Conservation (phyloP, 2,797 vertebrate species). For the Adelosebastes latens region DNA sequence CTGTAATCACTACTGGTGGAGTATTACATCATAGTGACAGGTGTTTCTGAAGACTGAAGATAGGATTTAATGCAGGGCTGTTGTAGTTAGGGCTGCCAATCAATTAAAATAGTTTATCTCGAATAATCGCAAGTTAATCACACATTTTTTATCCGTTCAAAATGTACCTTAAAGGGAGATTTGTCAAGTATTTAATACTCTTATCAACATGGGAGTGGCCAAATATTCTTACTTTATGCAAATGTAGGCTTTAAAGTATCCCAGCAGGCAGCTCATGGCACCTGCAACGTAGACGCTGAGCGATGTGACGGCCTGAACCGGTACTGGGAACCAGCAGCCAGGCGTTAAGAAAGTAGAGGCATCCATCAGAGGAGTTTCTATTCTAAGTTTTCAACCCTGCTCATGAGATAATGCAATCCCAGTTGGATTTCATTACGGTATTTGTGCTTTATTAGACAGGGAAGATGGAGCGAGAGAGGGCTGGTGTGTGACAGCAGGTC, state of each 20-base stretch:
- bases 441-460: slow-evolving; percentile 23
- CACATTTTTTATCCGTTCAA: too few relatives aligned
- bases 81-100: too few relatives aligned
- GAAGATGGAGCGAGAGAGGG: neutral
- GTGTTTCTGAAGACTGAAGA: neutral
- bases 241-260: neutral
- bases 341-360: neutral
- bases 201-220: too few relatives aligned
- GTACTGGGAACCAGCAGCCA: neutral
- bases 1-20: neutral
- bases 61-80: neutral
- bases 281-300: neutral
- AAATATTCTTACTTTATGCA: too few relatives aligned
- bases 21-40: neutral
- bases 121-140: too few relatives aligned
- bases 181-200: too few relatives aligned
- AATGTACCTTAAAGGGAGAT: too few relatives aligned
- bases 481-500: slow-evolving; percentile 24
- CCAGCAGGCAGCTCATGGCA: slow-evolving; percentile 2
- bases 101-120: too few relatives aligned
- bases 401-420: slow-evolving; percentile 19
- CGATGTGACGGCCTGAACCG: neutral
- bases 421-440: slow-evolving; percentile 14
- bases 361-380: slow-evolving; percentile 13
- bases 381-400: neutral